A percentile compares a stretch with the other conserved stretches of the same genome.
These are phyloP conservation scores for Otolemur garnettii DNA, from an alignment of 2,113 vertebrate species.

Conservation along the genomic window DNA sequence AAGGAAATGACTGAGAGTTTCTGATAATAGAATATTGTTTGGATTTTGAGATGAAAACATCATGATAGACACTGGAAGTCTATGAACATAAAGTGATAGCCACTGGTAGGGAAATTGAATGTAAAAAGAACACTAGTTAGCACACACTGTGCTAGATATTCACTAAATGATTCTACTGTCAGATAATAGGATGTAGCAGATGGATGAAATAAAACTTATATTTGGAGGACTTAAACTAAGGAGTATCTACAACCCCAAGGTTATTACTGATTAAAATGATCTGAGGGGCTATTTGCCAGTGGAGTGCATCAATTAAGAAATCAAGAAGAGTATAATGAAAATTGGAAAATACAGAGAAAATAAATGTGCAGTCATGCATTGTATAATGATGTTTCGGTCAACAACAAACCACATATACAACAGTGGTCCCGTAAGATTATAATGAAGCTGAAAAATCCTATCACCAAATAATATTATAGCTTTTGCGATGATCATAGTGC, in stretches of 20 bases:
- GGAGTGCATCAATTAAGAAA: not conserved
- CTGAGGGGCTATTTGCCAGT: not conserved
- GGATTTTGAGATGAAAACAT: slow-evolving; percentile 14
- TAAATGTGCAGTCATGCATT: not conserved
- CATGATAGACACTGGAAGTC: not conserved
- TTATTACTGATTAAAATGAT: slow-evolving; percentile 31
- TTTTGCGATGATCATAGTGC: too few species aligned
- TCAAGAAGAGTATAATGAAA: not conserved
- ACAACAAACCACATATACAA: too few species aligned
- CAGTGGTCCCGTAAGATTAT: too few species aligned
- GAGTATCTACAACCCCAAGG: not conserved
- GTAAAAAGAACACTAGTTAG: slow-evolving; percentile 24
- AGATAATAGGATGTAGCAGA: not conserved
- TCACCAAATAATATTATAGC: too few species aligned
- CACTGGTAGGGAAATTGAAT: not conserved
- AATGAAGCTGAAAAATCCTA: too few species aligned
- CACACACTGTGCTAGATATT: not conserved
- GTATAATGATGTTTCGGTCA: too few species aligned
- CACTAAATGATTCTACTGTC: slow-evolving; percentile 6
- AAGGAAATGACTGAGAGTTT: not conserved
- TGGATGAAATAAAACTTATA: not conserved
- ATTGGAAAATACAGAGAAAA: not conserved
- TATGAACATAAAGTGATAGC: slow-evolving; percentile 32
- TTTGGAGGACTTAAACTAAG: slow-evolving; percentile 44
- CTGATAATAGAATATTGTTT: slow-evolving; percentile 18